Evolutionary conservation across 2,888 invertebrate species (phyloP).

Genomic region (Agrotis puta): DNA sequence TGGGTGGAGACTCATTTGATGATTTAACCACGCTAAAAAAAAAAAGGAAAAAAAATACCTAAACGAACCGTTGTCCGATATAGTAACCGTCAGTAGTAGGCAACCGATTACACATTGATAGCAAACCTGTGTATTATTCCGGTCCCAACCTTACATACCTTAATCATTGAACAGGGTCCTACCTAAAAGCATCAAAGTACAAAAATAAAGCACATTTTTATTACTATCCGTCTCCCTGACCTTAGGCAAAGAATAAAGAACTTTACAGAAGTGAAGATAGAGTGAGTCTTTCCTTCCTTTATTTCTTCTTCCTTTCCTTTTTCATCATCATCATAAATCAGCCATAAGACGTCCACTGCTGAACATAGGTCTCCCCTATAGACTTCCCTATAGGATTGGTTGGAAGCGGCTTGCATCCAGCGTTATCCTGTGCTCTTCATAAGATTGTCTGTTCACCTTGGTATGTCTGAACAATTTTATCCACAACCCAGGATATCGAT

Average conservation of each 20-base stretch:
- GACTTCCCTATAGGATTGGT: too few species aligned
- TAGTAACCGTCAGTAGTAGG: constrained; percentile 32
- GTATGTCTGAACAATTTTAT: too few species aligned
- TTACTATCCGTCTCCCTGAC: constrained; percentile 52
- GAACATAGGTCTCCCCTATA: too few species aligned
- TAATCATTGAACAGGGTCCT: constrained; percentile 55
- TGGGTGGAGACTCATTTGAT: too few species aligned
- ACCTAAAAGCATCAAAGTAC: constrained; percentile 49
- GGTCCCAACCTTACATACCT: constrained; percentile 48
- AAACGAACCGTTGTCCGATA: background rate
- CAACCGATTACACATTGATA: constrained; percentile 52
- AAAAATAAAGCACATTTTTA: constrained; percentile 60
- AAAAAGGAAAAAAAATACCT: too few species aligned
- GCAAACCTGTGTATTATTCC: constrained; percentile 46
- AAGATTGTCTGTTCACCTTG: too few species aligned
- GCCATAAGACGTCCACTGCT: background rate
- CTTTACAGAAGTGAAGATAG: constrained; percentile 1
- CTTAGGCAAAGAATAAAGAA: constrained; percentile 41
- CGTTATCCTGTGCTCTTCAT: too few species aligned
- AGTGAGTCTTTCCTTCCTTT: background rate
- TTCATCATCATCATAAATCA: background rate
- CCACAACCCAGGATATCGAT: too few species aligned
- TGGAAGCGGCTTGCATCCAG: too few species aligned
- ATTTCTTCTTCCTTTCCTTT: too few species aligned
- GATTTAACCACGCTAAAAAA: too few species aligned